Evolutionary conservation across 2,113 vertebrate species (phyloP), one percentile per base, ranked within the genome.

Genomic region (Lophochroa leadbeateri): DNA sequence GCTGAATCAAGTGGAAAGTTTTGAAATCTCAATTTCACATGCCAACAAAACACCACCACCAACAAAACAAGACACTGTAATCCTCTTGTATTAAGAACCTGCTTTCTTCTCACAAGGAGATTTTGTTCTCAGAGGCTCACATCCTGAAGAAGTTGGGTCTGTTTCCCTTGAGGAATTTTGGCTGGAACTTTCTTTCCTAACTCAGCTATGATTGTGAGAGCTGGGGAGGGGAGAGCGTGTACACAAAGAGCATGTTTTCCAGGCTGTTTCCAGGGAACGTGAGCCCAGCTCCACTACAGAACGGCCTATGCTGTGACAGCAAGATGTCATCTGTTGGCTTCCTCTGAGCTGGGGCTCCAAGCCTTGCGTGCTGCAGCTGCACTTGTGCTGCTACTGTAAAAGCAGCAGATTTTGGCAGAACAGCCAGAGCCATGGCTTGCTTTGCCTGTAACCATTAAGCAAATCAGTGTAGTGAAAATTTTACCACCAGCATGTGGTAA

Each of bases 211-310:
- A 96, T 23, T 86, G 75, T 93, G 89, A 75, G 80, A 91, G 86
- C 33, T 88, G 88, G 76, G 63, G 43, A 89, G 70, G 44, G 67
- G 84, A 28, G 35, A 86, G 79, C 0, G 1, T 46, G 72, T 46
- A 92, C 60, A 95, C 90, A 85, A 80, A 95, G 92, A 95, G 31
- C 43, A 55, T 88, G 86, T 92, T 97, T 96, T 97, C 90, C 88
- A 94, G 44, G 61, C 93, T 92, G 94, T 93, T 97, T 98, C 94
- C 96, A 97, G 82, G 95, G 94, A 94, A 96, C 43, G 43, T 17
- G 90, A 97, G 94, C 91, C 91, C 86, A 79, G 86, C 83, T 95
- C 79, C 79, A 28, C 72, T 52, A 90, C 29, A 96, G 79, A 94
- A 18, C 83, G 76, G 92, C 55, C 95, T 35, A 46, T 24, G 23